Conservation (phyloP, 1,140 invertebrate genomes). For the Drosophila fuyamai region DNA sequence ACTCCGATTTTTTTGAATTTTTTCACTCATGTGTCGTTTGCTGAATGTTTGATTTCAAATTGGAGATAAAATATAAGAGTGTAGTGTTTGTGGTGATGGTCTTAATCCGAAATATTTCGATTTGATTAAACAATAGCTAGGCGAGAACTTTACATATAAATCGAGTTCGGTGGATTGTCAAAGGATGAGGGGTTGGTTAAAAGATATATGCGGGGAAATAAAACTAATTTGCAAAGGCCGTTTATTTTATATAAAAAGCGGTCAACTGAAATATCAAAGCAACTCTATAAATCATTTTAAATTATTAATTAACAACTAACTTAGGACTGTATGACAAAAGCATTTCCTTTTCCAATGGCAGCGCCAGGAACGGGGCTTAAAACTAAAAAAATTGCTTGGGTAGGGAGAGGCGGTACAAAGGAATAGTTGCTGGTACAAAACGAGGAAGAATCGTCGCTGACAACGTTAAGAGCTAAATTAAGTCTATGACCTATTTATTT, state of each 20-base stretch:
- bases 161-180: constrained; percentile 75
- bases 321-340: constrained; percentile 78
- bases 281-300: constrained; percentile 51
- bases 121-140: constrained; percentile 37
- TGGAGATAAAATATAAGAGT: constrained; percentile 32
- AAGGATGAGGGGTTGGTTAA: constrained; percentile 28
- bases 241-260: constrained; percentile 62
- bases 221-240: constrained; percentile 59
- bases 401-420: constrained; percentile 19
- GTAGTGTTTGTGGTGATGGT: constrained; percentile 13
- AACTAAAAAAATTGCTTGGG: constrained; percentile 72
- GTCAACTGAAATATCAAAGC: constrained; percentile 58
- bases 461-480: constrained; percentile 74
- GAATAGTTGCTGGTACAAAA: constrained; percentile 48
- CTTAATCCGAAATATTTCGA: constrained; percentile 29
- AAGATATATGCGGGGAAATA: constrained; percentile 13
- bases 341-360: constrained; percentile 66
- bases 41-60: constrained; percentile 46
- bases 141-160: constrained; percentile 27
- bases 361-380: constrained; percentile 62
- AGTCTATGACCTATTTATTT: constrained; percentile 80
- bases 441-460: constrained; percentile 74
- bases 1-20: constrained; percentile 53
- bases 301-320: constrained; percentile 75
- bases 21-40: constrained; percentile 66